Conservation (phyloP, 2,888 invertebrate species). For the Troilus luridus region DNA sequence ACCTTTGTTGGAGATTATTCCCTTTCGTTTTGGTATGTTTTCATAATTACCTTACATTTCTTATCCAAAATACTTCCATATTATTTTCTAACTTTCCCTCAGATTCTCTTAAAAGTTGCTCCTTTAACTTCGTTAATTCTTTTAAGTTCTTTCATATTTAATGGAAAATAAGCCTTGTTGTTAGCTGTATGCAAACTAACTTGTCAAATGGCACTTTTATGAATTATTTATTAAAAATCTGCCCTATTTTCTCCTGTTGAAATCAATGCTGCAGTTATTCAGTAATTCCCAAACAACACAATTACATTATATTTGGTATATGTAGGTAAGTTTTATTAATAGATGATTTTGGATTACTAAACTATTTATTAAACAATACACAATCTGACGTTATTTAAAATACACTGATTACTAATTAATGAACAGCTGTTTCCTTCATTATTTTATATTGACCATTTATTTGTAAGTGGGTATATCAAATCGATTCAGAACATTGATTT, state of each 20-base stretch:
- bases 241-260: neutral
- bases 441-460: no score
- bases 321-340: no score
- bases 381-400: no score
- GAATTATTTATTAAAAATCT: neutral
- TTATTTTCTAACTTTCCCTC: neutral
- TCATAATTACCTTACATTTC: slow-evolving; percentile 59
- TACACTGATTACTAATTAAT: no score
- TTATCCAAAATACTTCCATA: neutral
- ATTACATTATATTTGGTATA: no score
- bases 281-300: no score
- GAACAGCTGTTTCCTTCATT: no score
- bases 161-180: neutral
- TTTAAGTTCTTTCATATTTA: neutral
- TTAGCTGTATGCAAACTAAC: neutral
- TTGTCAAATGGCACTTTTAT: neutral
- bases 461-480: no score
- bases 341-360: no score
- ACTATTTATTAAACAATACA: no score
- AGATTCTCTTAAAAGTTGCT: neutral
- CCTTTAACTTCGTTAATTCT: neutral
- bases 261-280: neutral
- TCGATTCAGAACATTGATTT: no score
- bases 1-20: slow-evolving; percentile 97
- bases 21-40: slow-evolving; percentile 86